Percentiles rank a stretch among this genome's conserved stretches.
Conservation (phyloP, 1,140 invertebrate genomes). For the Aleiodes sp. region DNA sequence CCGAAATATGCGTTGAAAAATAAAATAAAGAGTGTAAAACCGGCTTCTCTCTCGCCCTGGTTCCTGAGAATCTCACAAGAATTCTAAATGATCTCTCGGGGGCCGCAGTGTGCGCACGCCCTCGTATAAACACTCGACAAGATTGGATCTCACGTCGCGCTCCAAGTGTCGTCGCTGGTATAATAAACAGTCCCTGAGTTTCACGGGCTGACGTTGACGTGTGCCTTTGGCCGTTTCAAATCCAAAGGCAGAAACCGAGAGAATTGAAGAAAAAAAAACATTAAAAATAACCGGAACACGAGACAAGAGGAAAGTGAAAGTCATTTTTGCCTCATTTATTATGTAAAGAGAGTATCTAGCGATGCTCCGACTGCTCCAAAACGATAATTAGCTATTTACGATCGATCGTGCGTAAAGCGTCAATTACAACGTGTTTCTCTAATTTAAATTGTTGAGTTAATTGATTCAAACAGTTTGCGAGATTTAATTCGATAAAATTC, state of each 20-base stretch:
- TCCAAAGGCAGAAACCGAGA: neutral
- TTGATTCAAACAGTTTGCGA: no score
- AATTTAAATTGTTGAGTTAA: no score
- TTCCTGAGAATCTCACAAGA: conserved; percentile 8
- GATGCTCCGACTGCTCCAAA: no score
- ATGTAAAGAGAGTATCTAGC: no score
- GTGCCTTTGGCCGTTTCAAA: neutral
- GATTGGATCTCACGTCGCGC: conserved; percentile 19
- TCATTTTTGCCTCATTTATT: no score
- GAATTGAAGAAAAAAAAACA: neutral
- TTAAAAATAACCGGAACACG: neutral
- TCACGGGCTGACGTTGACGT: conserved; percentile 10
- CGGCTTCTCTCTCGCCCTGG: neutral
- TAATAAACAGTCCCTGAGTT: conserved; percentile 18
- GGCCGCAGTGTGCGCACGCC: neutral
- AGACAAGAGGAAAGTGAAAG: conserved; percentile 10
- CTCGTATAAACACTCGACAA: conserved; percentile 18
- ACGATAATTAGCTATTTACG: no score
- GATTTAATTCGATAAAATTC: neutral
- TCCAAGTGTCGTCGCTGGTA: conserved; percentile 21
- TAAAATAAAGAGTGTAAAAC: neutral
- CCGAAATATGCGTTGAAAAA: no score
- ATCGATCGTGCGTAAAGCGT: no score
- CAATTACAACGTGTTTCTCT: no score
- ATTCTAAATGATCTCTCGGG: conserved; percentile 12